Evolutionary conservation across 2,113 vertebrate genomes (phyloP).

Genomic region (Planiliza haematocheilus): DNA sequence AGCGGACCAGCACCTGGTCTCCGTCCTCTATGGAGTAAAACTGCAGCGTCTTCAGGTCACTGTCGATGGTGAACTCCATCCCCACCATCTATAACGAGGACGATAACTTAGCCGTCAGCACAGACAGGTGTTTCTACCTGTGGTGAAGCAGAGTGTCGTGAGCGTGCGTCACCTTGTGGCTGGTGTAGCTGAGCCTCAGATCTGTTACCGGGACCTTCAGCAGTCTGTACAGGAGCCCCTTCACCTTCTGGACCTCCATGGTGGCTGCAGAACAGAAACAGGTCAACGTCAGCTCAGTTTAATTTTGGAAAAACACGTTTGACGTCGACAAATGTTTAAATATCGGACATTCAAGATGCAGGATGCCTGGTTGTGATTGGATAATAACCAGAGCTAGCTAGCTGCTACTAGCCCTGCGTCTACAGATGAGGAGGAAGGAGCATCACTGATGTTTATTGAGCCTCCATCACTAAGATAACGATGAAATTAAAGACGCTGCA

Average conservation of each 20-base stretch:
- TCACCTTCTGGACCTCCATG: constrained; percentile 95
- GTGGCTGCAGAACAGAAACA: constrained; percentile 81
- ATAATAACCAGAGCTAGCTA: too few species aligned
- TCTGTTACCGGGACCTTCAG: constrained; percentile 89
- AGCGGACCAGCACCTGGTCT: constrained; percentile 91
- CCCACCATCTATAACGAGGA: constrained; percentile 82
- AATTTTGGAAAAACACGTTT: too few species aligned
- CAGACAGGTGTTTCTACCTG: too few species aligned
- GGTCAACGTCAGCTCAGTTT: background rate
- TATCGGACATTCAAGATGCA: too few species aligned
- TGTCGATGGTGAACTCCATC: constrained; percentile 90
- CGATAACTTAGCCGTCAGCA: background rate
- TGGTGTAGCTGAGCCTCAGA: constrained; percentile 88
- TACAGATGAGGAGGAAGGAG: too few species aligned
- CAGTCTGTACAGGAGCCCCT: constrained; percentile 89
- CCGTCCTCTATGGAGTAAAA: constrained; percentile 94
- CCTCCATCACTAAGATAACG: too few species aligned
- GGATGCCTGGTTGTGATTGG: too few species aligned
- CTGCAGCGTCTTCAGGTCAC: constrained; percentile 91
- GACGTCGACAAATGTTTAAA: too few species aligned
- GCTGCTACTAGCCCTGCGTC: too few species aligned
- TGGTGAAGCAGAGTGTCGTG: too few species aligned
- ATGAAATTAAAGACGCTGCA: too few species aligned
- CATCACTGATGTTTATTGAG: too few species aligned
- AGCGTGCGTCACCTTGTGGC: constrained; percentile 87